A percentile compares a stretch with the other conserved stretches of the same genome.
Conservation (phyloP, 2,113 vertebrate genomes). For the Anseranas semipalmata region DNA sequence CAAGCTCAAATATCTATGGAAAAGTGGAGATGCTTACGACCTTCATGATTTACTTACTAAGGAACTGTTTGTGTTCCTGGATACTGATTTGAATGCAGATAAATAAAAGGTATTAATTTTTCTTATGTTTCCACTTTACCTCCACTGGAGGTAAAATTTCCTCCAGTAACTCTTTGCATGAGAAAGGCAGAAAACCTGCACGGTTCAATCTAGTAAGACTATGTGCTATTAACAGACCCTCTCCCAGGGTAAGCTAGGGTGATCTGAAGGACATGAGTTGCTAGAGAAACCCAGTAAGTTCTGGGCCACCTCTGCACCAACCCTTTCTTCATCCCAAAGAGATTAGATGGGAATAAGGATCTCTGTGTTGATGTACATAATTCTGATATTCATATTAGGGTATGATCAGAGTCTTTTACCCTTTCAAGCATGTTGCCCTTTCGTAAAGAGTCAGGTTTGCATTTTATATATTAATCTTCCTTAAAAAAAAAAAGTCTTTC, state of each 20-base stretch:
- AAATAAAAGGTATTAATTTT: not conserved
- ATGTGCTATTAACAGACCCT: not conserved
- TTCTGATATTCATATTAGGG: not conserved
- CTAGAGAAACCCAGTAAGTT: not conserved
- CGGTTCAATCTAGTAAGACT: not conserved
- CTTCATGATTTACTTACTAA: not conserved
- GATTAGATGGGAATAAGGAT: not conserved
- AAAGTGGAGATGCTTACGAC: not conserved
- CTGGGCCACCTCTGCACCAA: not conserved
- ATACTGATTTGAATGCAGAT: not conserved
- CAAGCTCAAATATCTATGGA: not conserved
- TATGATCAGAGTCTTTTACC: not conserved
- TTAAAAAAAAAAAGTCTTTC: not conserved
- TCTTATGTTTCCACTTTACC: not conserved
- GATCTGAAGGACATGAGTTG: not conserved
- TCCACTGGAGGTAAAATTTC: not conserved
- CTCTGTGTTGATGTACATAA: fast-evolving
- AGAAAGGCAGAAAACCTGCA: not conserved
- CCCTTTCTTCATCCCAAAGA: not conserved
- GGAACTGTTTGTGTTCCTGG: not conserved
- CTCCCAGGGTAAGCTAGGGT: not conserved
- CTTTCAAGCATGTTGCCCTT: not conserved
- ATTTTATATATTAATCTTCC: not conserved
- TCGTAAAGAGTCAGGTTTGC: not conserved
- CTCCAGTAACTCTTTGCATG: not conserved